These are phyloP conservation scores for Cyaniris semiargus DNA, from an alignment of 2,888 invertebrate species.

Conservation along the genomic window DNA sequence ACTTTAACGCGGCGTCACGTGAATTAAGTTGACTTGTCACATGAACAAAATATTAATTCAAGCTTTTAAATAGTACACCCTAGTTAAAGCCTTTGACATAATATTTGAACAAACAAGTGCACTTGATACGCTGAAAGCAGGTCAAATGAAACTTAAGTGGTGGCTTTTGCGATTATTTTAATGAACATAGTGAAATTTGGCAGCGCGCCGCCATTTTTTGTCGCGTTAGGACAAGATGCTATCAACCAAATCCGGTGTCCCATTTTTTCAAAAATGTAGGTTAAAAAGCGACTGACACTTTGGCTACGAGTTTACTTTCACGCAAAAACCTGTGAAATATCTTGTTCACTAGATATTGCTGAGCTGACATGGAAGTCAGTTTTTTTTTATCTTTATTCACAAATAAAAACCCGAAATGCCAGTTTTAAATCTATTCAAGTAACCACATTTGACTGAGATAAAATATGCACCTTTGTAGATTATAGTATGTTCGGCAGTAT, in stretches of 20 bases:
- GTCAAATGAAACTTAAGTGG: conserved; percentile 35
- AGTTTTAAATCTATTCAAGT: background rate
- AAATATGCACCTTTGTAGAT: too few relatives aligned
- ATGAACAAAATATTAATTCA: background rate
- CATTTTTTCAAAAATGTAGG: background rate
- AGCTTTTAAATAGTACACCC: conserved; percentile 43
- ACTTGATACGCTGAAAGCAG: conserved; percentile 25
- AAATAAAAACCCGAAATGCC: background rate
- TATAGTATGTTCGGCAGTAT: too few relatives aligned
- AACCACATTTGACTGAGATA: too few relatives aligned
- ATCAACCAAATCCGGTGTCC: background rate
- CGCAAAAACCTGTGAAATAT: background rate
- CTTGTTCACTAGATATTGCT: background rate
- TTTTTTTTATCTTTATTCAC: too few relatives aligned
- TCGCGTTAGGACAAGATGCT: conserved; percentile 42
- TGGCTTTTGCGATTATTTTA: conserved; percentile 40
- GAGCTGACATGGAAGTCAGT: background rate
- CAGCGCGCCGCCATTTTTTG: conserved; percentile 41
- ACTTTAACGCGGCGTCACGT: too few relatives aligned
- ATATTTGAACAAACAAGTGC: conserved; percentile 9
- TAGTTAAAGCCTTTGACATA: conserved; percentile 29
- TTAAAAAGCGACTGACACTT: background rate
- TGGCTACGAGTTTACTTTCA: background rate
- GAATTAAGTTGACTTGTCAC: background rate
- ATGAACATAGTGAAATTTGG: conserved; percentile 43